Percentiles rank a stretch among this genome's conserved stretches.
Evolutionary conservation across 2,888 invertebrate genomes (phyloP).

Genomic region (Mimachlamys varia): DNA sequence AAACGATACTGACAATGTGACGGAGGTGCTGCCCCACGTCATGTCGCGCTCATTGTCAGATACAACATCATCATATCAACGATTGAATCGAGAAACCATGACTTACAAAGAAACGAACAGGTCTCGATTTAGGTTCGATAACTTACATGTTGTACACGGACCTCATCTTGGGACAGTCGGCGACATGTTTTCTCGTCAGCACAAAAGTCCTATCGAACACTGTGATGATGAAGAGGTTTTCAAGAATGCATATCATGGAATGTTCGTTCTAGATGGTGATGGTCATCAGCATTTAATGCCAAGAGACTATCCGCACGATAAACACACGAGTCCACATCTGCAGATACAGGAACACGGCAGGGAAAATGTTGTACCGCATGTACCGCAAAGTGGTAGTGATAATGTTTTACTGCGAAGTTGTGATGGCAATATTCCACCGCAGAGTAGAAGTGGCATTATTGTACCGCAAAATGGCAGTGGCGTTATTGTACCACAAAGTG

Average conservation of each 20-base stretch:
- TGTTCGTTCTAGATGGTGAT: background rate
- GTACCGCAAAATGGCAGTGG: too few species aligned
- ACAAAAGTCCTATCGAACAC: constrained; percentile 7
- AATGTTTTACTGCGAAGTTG: too few species aligned
- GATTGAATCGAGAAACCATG: background rate
- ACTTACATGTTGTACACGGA: background rate
- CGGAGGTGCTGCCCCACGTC: background rate
- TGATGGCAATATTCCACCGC: too few species aligned
- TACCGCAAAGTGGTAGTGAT: too few species aligned
- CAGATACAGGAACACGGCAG: background rate
- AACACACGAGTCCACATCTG: background rate
- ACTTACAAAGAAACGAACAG: background rate
- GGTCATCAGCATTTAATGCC: background rate
- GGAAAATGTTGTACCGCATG: background rate
- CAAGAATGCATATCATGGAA: background rate
- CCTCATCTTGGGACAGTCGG: background rate
- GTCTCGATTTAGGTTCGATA: background rate
- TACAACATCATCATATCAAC: background rate
- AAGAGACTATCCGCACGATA: background rate
- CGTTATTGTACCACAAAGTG: too few species aligned
- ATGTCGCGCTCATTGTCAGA: background rate
- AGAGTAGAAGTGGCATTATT: too few species aligned
- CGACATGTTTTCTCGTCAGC: background rate
- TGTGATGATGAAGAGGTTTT: background rate
- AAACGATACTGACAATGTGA: background rate